Conservation (phyloP, 2,797 vertebrate species). For the Parauchenoglanis punctatus region DNA sequence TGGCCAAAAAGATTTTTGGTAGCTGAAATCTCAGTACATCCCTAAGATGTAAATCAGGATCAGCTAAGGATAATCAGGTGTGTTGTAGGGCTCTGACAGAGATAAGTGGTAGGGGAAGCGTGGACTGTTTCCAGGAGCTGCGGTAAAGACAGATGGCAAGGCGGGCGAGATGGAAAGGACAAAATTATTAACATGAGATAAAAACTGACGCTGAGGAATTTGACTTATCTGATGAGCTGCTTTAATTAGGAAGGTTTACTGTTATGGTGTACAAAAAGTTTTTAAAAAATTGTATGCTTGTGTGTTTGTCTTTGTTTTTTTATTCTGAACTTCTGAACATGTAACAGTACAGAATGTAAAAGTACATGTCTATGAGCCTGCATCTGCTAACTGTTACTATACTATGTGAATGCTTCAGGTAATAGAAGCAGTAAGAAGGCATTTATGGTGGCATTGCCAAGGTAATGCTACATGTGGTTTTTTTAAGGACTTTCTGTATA, state of each 20-base stretch:
- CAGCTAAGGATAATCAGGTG: neutral
- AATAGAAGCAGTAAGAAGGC: neutral
- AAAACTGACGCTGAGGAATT: slow-evolving; percentile 28
- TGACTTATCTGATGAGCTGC: slow-evolving; percentile 56
- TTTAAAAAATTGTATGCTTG: slow-evolving; percentile 28
- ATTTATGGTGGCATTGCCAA: neutral
- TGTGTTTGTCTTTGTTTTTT: slow-evolving; percentile 8
- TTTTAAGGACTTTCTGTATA: too few relatives aligned
- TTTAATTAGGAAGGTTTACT: slow-evolving; percentile 51
- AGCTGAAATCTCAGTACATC: neutral
- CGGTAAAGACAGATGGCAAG: slow-evolving; percentile 49
- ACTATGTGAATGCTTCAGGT: neutral
- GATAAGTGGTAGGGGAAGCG: slow-evolving; percentile 55
- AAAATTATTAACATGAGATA: slow-evolving; percentile 28
- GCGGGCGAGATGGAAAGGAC: slow-evolving; percentile 3
- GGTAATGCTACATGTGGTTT: neutral
- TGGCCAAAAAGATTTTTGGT: neutral
- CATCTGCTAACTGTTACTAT: slow-evolving; percentile 24
- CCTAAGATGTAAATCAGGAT: neutral
- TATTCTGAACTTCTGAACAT: neutral
- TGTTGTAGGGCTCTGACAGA: slow-evolving; percentile 38
- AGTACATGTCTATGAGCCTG: neutral
- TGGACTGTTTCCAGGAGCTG: slow-evolving; percentile 46
- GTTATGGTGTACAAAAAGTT: slow-evolving; percentile 13
- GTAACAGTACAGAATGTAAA: slow-evolving; percentile 36